A percentile compares a stretch with the other conserved stretches of the same genome.
phyloP scores from a whole-genome alignment of 2,113 vertebrate genomes.

The Elgaria multicarinata region DNA sequence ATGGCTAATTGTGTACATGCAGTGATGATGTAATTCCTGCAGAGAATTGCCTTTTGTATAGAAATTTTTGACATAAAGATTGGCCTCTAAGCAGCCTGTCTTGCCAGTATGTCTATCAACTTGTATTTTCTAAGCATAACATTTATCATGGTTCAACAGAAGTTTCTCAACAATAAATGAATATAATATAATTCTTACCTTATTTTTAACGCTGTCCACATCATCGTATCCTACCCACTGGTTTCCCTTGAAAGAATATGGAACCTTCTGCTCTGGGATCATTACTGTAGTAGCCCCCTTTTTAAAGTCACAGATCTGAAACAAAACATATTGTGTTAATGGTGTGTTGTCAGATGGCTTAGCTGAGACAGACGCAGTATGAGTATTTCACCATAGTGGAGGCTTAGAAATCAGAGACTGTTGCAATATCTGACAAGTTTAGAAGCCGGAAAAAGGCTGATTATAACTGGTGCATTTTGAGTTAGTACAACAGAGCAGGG shows the following conservation, averaged over 20 bases:
- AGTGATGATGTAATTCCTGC: background rate
- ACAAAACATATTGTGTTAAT: background rate
- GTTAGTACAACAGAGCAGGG: background rate
- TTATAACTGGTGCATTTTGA: background rate
- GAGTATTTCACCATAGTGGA: background rate
- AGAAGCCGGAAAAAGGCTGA: background rate
- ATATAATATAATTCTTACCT: slow-evolving; percentile 2
- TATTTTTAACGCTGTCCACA: slow-evolving; percentile 66
- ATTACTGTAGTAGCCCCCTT: slow-evolving; percentile 55
- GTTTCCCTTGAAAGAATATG: slow-evolving; percentile 76
- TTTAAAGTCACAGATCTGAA: slow-evolving; percentile 78
- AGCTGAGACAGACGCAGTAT: background rate
- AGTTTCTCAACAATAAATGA: background rate
- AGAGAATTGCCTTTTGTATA: background rate
- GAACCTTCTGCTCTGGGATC: slow-evolving; percentile 79
- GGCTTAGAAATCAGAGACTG: background rate
- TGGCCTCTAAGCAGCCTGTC: background rate
- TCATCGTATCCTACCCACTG: slow-evolving; percentile 84
- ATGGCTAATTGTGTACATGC: background rate
- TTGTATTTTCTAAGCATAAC: background rate
- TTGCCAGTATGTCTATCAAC: background rate
- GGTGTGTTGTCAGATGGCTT: background rate
- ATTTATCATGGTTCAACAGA: background rate
- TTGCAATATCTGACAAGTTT: background rate
- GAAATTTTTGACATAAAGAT: background rate